A percentile compares a stretch with the other conserved stretches of the same genome.
These are phyloP conservation scores for Mimas tiliae DNA, from an alignment of 2,888 invertebrate species.

Conservation along the genomic window DNA sequence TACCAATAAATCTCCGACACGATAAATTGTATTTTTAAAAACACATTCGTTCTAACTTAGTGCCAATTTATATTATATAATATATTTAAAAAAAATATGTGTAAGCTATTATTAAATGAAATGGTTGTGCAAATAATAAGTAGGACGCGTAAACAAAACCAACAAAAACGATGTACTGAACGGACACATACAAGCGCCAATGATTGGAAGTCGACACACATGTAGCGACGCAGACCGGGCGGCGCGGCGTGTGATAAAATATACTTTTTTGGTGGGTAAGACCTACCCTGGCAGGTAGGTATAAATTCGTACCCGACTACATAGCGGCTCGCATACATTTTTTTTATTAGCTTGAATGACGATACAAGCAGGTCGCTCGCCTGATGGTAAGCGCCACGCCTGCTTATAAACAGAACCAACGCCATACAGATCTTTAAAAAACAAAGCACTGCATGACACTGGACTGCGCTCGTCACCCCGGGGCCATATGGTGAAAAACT, in stretches of 20 bases:
- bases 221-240: slow-evolving; percentile 4
- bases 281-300: no score
- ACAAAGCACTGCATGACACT: no score
- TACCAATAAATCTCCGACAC: not conserved
- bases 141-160: slow-evolving; percentile 53
- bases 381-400: no score
- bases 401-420: no score
- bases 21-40: not conserved
- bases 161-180: slow-evolving; percentile 48
- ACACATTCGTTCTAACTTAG: not conserved
- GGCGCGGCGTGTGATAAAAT: not conserved
- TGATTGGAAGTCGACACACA: slow-evolving; percentile 28
- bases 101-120: slow-evolving; percentile 44
- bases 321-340: no score
- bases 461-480: no score
- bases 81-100: slow-evolving; percentile 29
- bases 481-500: no score
- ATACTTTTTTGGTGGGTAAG: no score
- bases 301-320: no score
- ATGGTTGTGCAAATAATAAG: slow-evolving; percentile 64
- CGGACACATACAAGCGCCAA: slow-evolving; percentile 38
- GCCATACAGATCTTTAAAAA: no score
- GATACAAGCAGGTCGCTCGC: no score
- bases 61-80: not conserved
- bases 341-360: no score